Evolutionary conservation across 2,797 vertebrate genomes (phyloP).

Genomic region (Xenops minutus): DNA sequence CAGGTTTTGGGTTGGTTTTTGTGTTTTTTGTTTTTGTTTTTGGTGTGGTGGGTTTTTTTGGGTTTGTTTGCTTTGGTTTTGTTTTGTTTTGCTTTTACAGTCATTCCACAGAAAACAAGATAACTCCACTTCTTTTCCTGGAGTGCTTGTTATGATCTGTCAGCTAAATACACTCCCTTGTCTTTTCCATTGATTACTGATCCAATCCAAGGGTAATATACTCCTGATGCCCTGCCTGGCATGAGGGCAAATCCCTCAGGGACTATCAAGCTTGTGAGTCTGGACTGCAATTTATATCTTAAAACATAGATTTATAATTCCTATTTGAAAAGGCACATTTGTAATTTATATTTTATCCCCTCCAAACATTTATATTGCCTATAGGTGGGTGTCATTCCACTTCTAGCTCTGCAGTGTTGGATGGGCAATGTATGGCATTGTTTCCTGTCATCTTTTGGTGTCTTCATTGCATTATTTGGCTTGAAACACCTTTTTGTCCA

Average conservation of each 20-base stretch:
- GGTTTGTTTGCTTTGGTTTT: too few species aligned
- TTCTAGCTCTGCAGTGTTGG: background rate
- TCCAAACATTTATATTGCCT: background rate
- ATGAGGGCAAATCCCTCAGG: background rate
- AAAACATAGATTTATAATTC: background rate
- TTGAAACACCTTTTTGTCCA: background rate
- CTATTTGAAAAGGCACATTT: too few species aligned
- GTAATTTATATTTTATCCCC: background rate
- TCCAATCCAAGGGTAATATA: background rate
- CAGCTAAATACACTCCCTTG: background rate
- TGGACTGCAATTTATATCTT: background rate
- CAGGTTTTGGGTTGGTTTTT: background rate
- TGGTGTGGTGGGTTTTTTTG: too few species aligned
- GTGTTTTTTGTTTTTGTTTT: too few species aligned
- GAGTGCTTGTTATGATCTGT: background rate
- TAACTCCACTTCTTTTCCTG: background rate
- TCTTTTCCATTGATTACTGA: background rate
- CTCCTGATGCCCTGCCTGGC: background rate
- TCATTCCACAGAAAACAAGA: background rate
- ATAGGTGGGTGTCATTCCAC: background rate
- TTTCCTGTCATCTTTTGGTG: background rate
- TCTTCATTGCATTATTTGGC: background rate
- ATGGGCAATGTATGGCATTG: fast-evolving
- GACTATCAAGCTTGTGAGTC: background rate
- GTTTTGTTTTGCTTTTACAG: background rate